These are phyloP conservation scores for Crotalus helleri DNA, from an alignment of 2,113 vertebrate species.

Conservation along the genomic window DNA sequence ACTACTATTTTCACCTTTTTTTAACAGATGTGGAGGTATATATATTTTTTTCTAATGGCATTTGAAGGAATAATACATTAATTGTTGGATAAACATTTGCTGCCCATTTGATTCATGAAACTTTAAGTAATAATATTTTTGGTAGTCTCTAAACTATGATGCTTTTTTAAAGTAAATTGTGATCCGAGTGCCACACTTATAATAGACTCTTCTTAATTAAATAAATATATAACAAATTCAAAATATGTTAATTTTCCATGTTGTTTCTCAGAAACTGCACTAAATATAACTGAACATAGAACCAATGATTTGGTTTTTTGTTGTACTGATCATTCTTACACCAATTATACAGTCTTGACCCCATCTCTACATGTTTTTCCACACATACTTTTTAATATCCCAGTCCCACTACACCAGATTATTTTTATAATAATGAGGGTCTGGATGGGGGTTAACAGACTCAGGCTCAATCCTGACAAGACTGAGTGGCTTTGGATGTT, in stretches of 20 bases:
- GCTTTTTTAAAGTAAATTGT: not conserved
- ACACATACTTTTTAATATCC: not conserved
- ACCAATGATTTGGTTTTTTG: not conserved
- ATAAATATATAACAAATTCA: not conserved
- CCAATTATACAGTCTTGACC: not conserved
- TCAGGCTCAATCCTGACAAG: no score
- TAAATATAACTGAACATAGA: not conserved
- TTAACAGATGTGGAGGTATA: not conserved
- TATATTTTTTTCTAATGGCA: not conserved
- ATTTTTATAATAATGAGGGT: not conserved
- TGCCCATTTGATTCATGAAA: not conserved
- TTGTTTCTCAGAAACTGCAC: not conserved
- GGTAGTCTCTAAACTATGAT: not conserved
- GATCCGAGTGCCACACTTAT: not conserved
- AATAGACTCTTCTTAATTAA: not conserved
- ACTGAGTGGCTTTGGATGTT: no score
- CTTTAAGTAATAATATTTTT: not conserved
- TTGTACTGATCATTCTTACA: not conserved
- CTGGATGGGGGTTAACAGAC: no score
- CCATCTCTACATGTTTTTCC: not conserved
- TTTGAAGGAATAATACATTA: not conserved
- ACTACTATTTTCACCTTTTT: not conserved
- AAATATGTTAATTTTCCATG: not conserved
- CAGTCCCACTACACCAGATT: not conserved
- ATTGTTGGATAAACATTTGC: not conserved